Conservation (phyloP, 2,888 invertebrate genomes). For the Eudasyphora cyanicolor region DNA sequence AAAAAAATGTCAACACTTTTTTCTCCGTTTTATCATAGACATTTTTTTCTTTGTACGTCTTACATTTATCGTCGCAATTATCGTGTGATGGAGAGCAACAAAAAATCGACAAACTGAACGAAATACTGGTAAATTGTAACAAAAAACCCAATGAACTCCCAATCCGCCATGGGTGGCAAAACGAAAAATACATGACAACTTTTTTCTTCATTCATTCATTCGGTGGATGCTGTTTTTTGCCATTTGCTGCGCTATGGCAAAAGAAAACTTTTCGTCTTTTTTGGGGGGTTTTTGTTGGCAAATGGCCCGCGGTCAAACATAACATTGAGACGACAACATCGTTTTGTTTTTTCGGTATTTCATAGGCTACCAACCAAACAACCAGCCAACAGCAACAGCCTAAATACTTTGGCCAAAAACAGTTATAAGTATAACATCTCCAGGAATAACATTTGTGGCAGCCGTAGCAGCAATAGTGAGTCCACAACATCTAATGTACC, state of each 20-base stretch:
- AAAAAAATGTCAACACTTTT: constrained; percentile 35
- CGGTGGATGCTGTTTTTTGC: constrained; percentile 43
- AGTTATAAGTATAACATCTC: constrained; percentile 66
- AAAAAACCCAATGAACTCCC: constrained; percentile 69
- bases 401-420: constrained; percentile 59
- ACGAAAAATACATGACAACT: constrained; percentile 66
- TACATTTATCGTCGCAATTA: constrained; percentile 43
- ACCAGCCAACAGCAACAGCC: not conserved
- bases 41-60: constrained; percentile 34
- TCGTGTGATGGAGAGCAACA: constrained; percentile 52
- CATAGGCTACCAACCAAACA: not conserved
- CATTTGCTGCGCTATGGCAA: constrained; percentile 26
- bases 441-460: constrained; percentile 60
- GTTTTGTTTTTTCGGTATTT: constrained; percentile 14
- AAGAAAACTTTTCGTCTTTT: not conserved
- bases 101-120: constrained; percentile 27
- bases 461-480: constrained; percentile 48
- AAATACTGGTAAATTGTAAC: constrained; percentile 50
- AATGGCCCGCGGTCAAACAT: constrained; percentile 71
- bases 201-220: constrained; percentile 68
- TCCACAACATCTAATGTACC: constrained; percentile 70
- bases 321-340: constrained; percentile 28
- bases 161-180: constrained; percentile 73
- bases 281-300: constrained; percentile 72
- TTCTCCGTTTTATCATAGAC: not conserved